Conservation (phyloP, 1,140 invertebrate species). For the Lordiphosa mommai region DNA sequence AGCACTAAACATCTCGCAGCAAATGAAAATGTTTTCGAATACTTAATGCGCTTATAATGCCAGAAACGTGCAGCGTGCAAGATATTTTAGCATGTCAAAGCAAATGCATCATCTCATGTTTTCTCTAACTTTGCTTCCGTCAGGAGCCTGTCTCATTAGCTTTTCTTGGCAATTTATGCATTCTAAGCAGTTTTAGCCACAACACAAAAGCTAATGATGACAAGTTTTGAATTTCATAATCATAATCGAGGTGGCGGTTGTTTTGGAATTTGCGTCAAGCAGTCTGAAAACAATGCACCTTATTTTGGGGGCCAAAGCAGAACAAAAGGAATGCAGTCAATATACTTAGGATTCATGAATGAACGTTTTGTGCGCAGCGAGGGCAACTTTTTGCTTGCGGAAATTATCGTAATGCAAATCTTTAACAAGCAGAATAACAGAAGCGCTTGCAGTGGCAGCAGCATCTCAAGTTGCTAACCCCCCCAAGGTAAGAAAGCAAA, state of each 20-base stretch:
- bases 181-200: slow-evolving; percentile 47
- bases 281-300: slow-evolving; percentile 31
- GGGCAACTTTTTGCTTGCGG: neutral
- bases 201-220: slow-evolving; percentile 26
- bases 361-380: slow-evolving; percentile 12
- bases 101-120: slow-evolving; percentile 18
- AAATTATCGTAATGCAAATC: too few species aligned
- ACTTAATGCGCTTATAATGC: slow-evolving; percentile 67
- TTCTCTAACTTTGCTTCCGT: slow-evolving; percentile 41
- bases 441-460: neutral
- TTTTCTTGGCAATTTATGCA: slow-evolving; percentile 43
- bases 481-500: neutral
- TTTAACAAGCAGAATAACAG: slow-evolving; percentile 9
- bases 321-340: slow-evolving; percentile 14
- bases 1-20: slow-evolving; percentile 3
- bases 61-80: slow-evolving; percentile 50
- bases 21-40: slow-evolving; percentile 64
- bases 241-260: slow-evolving; percentile 39
- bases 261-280: slow-evolving; percentile 36
- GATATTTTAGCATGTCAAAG: slow-evolving; percentile 59
- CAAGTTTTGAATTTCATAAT: slow-evolving; percentile 64
- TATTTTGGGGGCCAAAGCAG: neutral
- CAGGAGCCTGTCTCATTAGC: slow-evolving; percentile 62
- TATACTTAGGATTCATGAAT: slow-evolving; percentile 20
- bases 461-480: slow-evolving; percentile 20